Evolutionary conservation across 30 jellyfish, hydroid and myxozoan genomes (phyloP), one percentile per base, ranked within the genome.

Genomic region (Aurelia coerulea): DNA sequence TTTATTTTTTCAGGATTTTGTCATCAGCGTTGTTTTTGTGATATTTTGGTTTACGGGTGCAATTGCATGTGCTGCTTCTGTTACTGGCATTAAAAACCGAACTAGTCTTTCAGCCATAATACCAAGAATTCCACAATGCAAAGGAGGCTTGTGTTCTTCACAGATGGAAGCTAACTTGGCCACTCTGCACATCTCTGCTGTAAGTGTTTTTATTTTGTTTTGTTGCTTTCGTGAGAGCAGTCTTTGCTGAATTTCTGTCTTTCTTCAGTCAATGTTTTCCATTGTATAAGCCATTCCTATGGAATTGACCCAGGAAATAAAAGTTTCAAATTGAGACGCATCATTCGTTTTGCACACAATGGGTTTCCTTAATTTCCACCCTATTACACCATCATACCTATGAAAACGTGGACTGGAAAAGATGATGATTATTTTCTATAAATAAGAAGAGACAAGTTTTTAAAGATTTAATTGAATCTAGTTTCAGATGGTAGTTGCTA

Each of bases 21-120:
- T 81, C 11, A 78, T 80, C 68, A 90, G 98, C 74, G 95, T 82
- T 15, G 81, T 69, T 2, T 92, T 91, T 91, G 96, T 89, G 63
- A 39, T 92, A 11, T 86, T 86, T 74, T 92, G 98, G 98, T 92
- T 92, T 80, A 60, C 91, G 1, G 78, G 95, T 75, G 96, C 98
- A 0, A 84, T 91, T 62, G 98, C 98, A 2, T 53, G 83, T 35
- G 98, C 98, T 32, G 96, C 96, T 19, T 83, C 95, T 32, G 93
- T 84, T 29, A 92, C 90, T 64, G 96, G 92, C 42, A 78, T 91
- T 19, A 78, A 72, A 68, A 86, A 74, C 15, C 65, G 93, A 52
- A 84, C 97, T 15, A 89, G 74, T 68, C 60, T 91, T 42, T 32
- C 56, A 31, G 62, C 50, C 19, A 78, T 79, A 83, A 73, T 85